Base-by-base conservation (phyloP, 2,113 vertebrate species). In the Etheostoma cragini region DNA sequence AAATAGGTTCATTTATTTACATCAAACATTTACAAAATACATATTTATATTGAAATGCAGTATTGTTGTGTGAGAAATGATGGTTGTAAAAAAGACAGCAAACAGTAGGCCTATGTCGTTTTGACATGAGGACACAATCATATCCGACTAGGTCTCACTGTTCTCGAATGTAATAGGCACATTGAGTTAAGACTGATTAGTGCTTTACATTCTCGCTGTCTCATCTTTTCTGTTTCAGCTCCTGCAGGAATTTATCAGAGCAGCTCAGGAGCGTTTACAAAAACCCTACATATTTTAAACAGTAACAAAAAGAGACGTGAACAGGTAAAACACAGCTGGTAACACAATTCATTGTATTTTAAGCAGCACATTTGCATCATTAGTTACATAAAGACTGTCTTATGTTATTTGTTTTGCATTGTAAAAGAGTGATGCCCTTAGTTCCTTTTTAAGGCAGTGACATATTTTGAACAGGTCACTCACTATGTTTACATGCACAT, bases 1-100 rank as follows among this genome's bases (percentile, higher is more conserved):
- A 94, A 94, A 95, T 89, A 91, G 67, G 74, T 87, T 88, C 58
- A 88, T 94, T 95, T 94, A 95, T 94, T 94, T 63, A 89, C 90
- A 93, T 70, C 72, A 84, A 85, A 88, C 82, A 89, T 93, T 82
- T 92, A 92, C 87, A 93, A 91, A 92, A 91, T 83, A 67, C 82
- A 78, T 74, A 17, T 88, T 86, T 82, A 76, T 53, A 76, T 56
- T 79, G 22, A 60, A 52, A 80, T 69, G 21, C 66, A 88, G 49
- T 83, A 50, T 74, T 53, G 62, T 56, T 53, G 70, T 11, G 1
- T 79, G 72, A 83, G 66, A 81, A 84, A 63, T 77, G 78, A 72
- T 61, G 45, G 50, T 79, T 46, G 42, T 81, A 63, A 87, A 76
- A 85, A 70, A 87, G 49, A 81, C 72, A 54, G 53, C 66, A 62